Evolutionary conservation across 2,113 vertebrate genomes (phyloP).

Genomic region (Microcebus griseorufus): DNA sequence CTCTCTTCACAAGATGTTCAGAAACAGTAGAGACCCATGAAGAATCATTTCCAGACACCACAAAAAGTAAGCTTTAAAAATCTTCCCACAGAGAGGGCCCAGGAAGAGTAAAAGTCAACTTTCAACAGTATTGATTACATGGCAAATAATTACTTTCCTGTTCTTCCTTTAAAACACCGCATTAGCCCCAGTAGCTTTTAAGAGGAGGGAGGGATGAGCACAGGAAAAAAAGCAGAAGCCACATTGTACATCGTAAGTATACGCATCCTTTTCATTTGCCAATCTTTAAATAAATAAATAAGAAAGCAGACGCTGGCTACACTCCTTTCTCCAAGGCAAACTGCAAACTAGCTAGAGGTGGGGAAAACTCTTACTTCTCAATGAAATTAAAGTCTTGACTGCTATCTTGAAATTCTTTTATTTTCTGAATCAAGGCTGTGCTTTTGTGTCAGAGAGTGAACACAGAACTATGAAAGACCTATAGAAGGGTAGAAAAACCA

Average conservation of each 20-base stretch:
- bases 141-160: neutral
- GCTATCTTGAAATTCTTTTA: neutral
- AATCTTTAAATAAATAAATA: neutral
- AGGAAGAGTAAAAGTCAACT: neutral
- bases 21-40: neutral
- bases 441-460: neutral
- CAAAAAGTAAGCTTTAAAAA: neutral
- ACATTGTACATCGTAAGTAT: neutral
- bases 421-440: neutral
- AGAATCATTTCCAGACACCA: neutral
- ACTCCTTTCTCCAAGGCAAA: neutral
- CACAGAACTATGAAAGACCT: neutral
- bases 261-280: neutral
- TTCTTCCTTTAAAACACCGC: neutral
- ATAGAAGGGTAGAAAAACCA: neutral
- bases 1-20: neutral
- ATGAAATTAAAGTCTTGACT: neutral
- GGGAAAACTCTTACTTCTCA: neutral
- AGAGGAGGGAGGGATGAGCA: neutral
- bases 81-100: neutral
- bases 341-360: neutral
- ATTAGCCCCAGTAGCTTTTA: neutral
- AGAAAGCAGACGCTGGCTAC: neutral
- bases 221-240: neutral
- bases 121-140: neutral